Evolutionary conservation across 2,888 invertebrate genomes (phyloP), one percentile per base, ranked within the genome.

Genomic region (Coenonympha arcania): DNA sequence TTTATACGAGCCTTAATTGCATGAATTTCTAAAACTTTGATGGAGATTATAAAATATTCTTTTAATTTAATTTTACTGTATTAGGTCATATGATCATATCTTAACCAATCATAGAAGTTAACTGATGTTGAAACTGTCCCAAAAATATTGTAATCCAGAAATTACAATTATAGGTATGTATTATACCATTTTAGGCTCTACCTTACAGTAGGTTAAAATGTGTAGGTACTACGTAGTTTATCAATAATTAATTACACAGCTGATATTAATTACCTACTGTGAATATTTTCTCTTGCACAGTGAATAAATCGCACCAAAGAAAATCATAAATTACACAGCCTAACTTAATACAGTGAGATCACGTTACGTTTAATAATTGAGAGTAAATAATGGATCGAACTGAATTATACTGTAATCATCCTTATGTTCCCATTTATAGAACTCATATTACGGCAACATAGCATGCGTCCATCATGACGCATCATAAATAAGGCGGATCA

Each of bases 401-500:
- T 8, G 1, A 24, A 4, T 33, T 22, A 22, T 16, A 31, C 19
- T 4, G 20, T 34, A 34, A 44, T 18, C 34, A 33, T 4, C 34
- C 26, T 24, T 44, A 44, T 33, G 3, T 8, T 26, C 24, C 6
- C 6, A 13, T 15, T 11, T n/a, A 34, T 34, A 44, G 34, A 34
- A 34, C 24, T 34, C 31, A 34, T 34, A 34, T 34, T 44, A 44
- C 44, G 11, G 13, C 26, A 18, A 24, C 33, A 18, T n/a, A n/a
- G n/a, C 16, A n/a, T 24, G 34, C 11, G 24, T 11, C 24, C 4
- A 19, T 41, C 2, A 20, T 36, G 50, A 46, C 26, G 19, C 28
- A 36, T 33, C 48, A 34, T 48, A 41, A 42, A 49, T 45, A 49
- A 50, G 37, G 47, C 16, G 47, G 45, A 37, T 48, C 22, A 42